A percentile compares a stretch with the other conserved stretches of the same genome.
These are phyloP conservation scores for Lipotes vexillifer DNA, from an alignment of 2,113 vertebrate genomes.

Conservation along the genomic window DNA sequence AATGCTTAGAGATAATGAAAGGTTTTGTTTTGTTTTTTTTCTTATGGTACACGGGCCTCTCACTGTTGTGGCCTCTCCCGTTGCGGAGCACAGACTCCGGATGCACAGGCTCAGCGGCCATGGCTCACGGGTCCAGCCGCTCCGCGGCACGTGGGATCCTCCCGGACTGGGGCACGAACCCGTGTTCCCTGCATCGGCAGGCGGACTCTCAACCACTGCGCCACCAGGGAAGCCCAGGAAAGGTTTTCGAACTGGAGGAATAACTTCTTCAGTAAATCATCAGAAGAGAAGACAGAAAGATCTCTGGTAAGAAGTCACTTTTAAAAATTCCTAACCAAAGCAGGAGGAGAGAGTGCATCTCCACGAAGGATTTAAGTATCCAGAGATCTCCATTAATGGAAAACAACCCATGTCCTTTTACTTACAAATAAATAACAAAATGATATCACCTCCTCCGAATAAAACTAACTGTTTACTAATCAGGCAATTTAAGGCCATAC, in stretches of 20 bases:
- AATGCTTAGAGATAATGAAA: neutral
- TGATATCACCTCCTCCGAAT: too few species aligned
- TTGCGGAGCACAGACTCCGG: too few species aligned
- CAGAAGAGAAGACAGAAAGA: neutral
- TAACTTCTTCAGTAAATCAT: constrained; percentile 24
- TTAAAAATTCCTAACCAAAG: neutral
- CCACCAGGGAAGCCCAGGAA: neutral
- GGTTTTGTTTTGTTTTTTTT: neutral
- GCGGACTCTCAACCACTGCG: too few species aligned
- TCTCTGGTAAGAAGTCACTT: constrained; percentile 31
- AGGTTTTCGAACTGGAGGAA: constrained; percentile 12
- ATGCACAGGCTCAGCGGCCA: too few species aligned
- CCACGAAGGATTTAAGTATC: neutral
- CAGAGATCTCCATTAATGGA: neutral
- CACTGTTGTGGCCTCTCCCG: too few species aligned
- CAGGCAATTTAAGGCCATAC: neutral
- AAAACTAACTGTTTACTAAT: neutral
- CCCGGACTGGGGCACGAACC: too few species aligned
- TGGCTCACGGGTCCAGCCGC: too few species aligned
- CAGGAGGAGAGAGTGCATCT: neutral
- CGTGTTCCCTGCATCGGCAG: too few species aligned
- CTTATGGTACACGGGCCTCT: too few species aligned
- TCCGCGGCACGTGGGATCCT: too few species aligned
- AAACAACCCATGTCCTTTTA: neutral
- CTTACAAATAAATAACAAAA: neutral